phyloP scores from a whole-genome alignment of 1,140 invertebrate species.

The Eciton burchellii region DNA sequence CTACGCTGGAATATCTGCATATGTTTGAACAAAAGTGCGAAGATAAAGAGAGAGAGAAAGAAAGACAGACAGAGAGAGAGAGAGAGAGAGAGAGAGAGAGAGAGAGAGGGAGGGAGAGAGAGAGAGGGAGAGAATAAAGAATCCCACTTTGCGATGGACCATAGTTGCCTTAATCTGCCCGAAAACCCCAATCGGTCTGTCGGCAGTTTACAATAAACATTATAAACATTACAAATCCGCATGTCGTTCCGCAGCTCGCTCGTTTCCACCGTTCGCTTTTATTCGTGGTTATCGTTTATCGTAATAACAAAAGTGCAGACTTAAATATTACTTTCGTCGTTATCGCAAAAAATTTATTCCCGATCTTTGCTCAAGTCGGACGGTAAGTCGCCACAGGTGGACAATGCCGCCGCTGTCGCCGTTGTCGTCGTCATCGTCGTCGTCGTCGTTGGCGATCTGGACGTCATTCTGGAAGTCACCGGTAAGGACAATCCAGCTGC shows the following conservation, averaged over 20 bases:
- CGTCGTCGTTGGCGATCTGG: constrained; percentile 69
- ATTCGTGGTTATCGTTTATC: neutral
- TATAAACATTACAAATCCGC: neutral
- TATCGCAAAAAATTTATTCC: constrained; percentile 71
- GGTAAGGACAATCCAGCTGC: constrained; percentile 81
- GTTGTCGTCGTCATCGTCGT: constrained; percentile 62
- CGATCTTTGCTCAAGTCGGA: constrained; percentile 83
- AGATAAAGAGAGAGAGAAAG: neutral
- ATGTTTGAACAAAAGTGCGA: neutral
- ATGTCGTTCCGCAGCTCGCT: constrained; percentile 4
- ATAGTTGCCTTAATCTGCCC: constrained; percentile 7
- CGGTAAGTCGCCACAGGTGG: constrained; percentile 78
- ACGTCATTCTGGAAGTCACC: constrained; percentile 77
- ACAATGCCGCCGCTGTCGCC: constrained; percentile 20
- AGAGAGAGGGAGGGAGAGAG: no score
- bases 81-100: no score
- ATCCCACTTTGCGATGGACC: constrained; percentile 10
- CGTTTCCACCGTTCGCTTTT: constrained; percentile 12
- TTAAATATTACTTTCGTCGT: neutral
- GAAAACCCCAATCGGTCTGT: constrained; percentile 9
- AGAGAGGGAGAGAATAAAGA: neutral
- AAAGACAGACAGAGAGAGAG: no score
- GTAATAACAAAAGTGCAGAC: constrained; percentile 19
- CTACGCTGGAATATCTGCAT: neutral
- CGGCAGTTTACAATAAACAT: neutral